These are phyloP conservation scores for Chiloscyllium plagiosum DNA, from an alignment of 2,113 vertebrate genomes.

Conservation along the genomic window DNA sequence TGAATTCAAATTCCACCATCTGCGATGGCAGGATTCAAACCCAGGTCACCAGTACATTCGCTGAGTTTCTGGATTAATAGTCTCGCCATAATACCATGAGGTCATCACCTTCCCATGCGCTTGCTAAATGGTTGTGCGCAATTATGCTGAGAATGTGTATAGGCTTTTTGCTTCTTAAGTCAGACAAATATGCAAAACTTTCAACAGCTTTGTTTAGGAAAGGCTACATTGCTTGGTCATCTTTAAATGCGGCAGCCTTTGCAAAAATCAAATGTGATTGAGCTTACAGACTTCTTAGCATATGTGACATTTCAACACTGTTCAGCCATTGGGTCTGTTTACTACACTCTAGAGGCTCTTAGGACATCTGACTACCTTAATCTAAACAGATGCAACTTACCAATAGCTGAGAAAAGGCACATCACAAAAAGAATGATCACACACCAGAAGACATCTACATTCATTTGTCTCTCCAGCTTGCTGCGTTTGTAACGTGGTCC, in stretches of 20 bases:
- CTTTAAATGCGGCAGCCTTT: not conserved
- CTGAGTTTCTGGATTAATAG: no score
- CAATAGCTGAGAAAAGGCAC: conserved; percentile 83
- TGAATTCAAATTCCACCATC: no score
- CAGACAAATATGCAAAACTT: not conserved
- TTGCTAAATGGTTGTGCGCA: not conserved
- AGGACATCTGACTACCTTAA: not conserved
- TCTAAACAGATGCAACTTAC: conserved; percentile 54
- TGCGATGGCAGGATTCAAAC: no score
- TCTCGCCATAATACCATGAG: no score
- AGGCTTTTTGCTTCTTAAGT: not conserved
- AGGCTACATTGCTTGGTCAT: not conserved
- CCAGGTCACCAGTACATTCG: no score
- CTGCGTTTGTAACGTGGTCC: conserved; percentile 95
- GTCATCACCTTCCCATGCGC: no score
- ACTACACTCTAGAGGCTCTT: not conserved
- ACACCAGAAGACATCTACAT: conserved; percentile 90
- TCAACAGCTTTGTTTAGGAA: not conserved
- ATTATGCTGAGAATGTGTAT: not conserved
- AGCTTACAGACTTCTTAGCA: no score
- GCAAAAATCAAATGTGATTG: no score
- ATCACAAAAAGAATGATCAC: conserved; percentile 88
- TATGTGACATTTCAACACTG: not conserved
- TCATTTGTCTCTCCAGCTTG: conserved; percentile 93
- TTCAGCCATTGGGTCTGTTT: not conserved